Conservation (phyloP, 2,113 vertebrate genomes). For the Rhea pennata region DNA sequence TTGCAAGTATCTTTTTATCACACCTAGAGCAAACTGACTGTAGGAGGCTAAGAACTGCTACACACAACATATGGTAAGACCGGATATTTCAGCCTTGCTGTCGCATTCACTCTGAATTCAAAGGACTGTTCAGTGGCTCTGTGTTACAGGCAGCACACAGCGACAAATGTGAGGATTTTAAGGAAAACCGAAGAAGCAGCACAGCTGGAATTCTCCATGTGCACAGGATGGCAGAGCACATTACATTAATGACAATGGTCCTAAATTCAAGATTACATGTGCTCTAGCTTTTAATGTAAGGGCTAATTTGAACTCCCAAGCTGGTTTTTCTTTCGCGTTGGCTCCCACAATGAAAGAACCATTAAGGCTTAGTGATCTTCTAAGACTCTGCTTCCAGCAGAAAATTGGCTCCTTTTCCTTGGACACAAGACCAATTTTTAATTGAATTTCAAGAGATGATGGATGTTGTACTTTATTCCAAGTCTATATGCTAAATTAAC, state of each 20-base stretch:
- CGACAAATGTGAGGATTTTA: neutral
- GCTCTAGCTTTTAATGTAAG: conserved; percentile 66
- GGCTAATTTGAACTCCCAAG: conserved; percentile 62
- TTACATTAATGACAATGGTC: conserved; percentile 51
- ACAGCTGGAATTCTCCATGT: neutral
- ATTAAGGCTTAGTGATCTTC: conserved; percentile 77
- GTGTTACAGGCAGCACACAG: neutral
- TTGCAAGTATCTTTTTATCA: conserved; percentile 63
- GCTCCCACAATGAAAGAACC: conserved; percentile 76
- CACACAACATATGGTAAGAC: neutral
- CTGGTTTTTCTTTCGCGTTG: conserved; percentile 69
- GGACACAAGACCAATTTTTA: conserved; percentile 78
- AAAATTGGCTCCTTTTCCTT: conserved; percentile 77
- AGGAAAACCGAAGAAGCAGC: neutral
- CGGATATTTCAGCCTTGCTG: neutral
- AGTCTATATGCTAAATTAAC: conserved; percentile 85
- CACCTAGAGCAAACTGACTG: neutral
- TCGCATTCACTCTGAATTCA: neutral
- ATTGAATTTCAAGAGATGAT: conserved; percentile 83
- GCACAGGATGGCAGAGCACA: neutral
- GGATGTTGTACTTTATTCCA: conserved; percentile 80
- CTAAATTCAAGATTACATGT: conserved; percentile 8
- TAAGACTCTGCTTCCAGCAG: conserved; percentile 71
- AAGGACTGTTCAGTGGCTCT: neutral
- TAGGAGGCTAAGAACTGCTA: neutral